A percentile compares a stretch with the other conserved stretches of the same genome.
phyloP scores from a whole-genome alignment of 2,888 invertebrate genomes.

The Drosophila acutilabella region DNA sequence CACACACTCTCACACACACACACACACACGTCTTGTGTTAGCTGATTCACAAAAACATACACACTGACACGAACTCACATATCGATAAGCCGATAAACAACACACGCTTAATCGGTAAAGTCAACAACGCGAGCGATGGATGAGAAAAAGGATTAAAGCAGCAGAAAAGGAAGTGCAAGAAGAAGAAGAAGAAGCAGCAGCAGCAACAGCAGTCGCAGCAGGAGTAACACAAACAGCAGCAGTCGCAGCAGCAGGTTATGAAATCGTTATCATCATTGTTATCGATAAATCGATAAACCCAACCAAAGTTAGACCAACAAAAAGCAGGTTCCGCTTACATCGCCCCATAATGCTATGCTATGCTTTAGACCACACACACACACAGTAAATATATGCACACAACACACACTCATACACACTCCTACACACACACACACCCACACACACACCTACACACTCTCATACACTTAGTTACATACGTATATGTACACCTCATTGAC shows the following conservation, averaged over 20 bases:
- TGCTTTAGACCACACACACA: constrained; percentile 35
- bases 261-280: constrained; percentile 32
- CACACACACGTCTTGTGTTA: constrained; percentile 30
- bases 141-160: constrained; percentile 10
- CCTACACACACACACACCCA: constrained; percentile 7
- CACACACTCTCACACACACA: constrained; percentile 31
- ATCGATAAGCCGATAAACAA: constrained; percentile 36
- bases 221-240: constrained; percentile 17
- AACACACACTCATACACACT: too few relatives aligned
- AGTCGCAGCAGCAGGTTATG: constrained; percentile 40
- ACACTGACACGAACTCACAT: neutral
- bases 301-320: constrained; percentile 29
- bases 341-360: constrained; percentile 49
- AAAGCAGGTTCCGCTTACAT: constrained; percentile 44
- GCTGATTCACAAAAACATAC: constrained; percentile 19
- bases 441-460: constrained; percentile 1
- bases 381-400: constrained; percentile 18
- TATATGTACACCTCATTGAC: constrained; percentile 67
- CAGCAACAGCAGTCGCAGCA: constrained; percentile 14
- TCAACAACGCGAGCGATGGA: constrained; percentile 29
- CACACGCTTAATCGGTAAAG: constrained; percentile 30
- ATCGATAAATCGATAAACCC: constrained; percentile 29
- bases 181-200: constrained; percentile 7
- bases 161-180: constrained; percentile 10
- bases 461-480: constrained; percentile 37